A percentile compares a stretch with the other conserved stretches of the same genome.
Evolutionary conservation across 2,113 vertebrate genomes (phyloP).

Genomic region (Bujurquina vittata): DNA sequence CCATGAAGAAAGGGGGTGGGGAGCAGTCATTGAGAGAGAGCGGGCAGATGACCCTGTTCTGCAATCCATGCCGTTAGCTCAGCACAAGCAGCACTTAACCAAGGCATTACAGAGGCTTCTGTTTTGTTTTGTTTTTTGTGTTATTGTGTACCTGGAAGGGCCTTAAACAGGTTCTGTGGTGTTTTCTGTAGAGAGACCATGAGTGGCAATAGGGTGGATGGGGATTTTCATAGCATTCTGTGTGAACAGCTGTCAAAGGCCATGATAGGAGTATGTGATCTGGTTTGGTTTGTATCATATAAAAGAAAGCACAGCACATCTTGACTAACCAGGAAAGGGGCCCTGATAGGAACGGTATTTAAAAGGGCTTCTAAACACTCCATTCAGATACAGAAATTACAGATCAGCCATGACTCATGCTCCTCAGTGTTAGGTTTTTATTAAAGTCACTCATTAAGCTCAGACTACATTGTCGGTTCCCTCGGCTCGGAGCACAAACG

Average conservation of each 20-base stretch:
- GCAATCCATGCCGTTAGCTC: not conserved
- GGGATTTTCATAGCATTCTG: constrained; percentile 1
- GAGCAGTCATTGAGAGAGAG: not conserved
- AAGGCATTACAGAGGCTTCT: constrained; percentile 2
- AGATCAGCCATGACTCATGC: constrained; percentile 64
- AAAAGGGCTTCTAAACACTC: constrained; percentile 42
- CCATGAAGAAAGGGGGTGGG: not conserved
- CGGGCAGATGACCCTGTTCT: not conserved
- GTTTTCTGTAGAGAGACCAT: constrained; percentile 2
- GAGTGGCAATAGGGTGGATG: not conserved
- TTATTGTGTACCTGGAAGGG: not conserved
- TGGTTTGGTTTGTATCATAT: not conserved
- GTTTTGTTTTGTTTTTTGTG: not conserved
- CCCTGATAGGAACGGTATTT: constrained; percentile 27
- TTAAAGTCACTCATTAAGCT: constrained; percentile 67
- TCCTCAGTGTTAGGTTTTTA: constrained; percentile 34
- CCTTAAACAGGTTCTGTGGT: not conserved
- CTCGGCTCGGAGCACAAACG: constrained; percentile 52
- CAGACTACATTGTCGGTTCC: constrained; percentile 58
- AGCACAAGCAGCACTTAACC: constrained; percentile 7
- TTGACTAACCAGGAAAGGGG: constrained; percentile 44
- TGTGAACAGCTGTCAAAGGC: not conserved
- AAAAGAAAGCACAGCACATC: constrained; percentile 5
- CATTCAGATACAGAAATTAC: constrained; percentile 48
- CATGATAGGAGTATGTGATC: not conserved